These are phyloP conservation scores for Gorsachius goisagi DNA, from an alignment of 2,113 vertebrate genomes.

Conservation along the genomic window DNA sequence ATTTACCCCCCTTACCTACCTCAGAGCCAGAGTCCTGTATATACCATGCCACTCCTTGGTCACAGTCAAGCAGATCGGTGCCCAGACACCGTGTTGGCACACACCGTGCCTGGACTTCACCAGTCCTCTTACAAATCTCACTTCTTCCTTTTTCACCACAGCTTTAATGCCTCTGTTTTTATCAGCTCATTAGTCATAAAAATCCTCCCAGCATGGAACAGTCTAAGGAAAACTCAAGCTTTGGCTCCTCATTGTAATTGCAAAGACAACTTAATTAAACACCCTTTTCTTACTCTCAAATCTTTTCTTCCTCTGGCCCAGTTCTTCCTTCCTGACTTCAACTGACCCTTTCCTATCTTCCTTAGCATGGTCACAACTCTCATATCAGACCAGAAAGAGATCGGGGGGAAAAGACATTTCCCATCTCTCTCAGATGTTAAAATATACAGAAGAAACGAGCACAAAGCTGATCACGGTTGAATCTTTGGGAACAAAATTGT, in stretches of 20 bases:
- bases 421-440: not conserved
- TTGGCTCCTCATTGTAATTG: not conserved
- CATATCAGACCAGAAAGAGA: not conserved
- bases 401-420: not conserved
- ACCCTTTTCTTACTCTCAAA: not conserved
- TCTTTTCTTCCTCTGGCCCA: not conserved
- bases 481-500: not conserved
- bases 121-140: not conserved
- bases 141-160: not conserved
- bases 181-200: not conserved
- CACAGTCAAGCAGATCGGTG: not conserved
- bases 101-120: not conserved
- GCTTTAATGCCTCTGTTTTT: not conserved
- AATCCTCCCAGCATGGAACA: not conserved
- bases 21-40: not conserved
- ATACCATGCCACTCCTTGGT: not conserved
- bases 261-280: not conserved
- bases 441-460: not conserved
- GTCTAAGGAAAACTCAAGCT: not conserved
- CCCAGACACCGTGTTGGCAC: not conserved
- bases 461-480: not conserved
- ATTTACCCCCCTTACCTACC: rapidly evolving
- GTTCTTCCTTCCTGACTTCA: not conserved
- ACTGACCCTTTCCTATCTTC: not conserved
- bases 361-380: not conserved